Evolutionary conservation across 1,140 invertebrate genomes (phyloP).

Genomic region (Nephotettix cincticeps): DNA sequence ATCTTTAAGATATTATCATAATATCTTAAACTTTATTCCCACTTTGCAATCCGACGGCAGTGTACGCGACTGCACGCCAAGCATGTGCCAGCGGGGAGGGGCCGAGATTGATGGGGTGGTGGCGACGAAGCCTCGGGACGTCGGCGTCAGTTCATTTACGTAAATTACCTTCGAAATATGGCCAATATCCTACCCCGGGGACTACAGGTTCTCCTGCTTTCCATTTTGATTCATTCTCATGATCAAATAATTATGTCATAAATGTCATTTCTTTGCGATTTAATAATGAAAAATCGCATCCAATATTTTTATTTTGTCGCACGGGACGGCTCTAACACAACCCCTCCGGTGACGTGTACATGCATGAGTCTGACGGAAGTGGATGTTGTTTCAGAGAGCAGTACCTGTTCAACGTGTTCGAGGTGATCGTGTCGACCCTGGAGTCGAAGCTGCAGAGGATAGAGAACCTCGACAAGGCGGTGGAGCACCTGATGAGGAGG

Average conservation of each 20-base stretch:
- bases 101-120: not conserved
- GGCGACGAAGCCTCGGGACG: not conserved
- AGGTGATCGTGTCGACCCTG: conserved; percentile 81
- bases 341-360: too few species aligned
- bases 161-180: conserved; percentile 3
- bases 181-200: not conserved
- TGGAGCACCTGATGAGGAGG: conserved; percentile 79
- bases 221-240: conserved; percentile 7
- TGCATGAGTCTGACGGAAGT: conserved; percentile 12
- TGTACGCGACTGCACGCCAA: too few species aligned
- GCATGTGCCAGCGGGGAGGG: not conserved
- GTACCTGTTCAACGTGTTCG: conserved; percentile 84
- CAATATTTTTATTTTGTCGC: not conserved
- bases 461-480: conserved; percentile 81
- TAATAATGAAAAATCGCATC: not conserved
- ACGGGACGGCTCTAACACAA: too few species aligned
- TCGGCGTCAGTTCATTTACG: not conserved
- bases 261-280: not conserved
- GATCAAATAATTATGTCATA: conserved; percentile 10
- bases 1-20: too few species aligned
- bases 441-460: conserved; percentile 84
- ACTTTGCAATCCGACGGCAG: too few species aligned
- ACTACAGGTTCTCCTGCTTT: not conserved
- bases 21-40: too few species aligned
- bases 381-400: conserved; percentile 73